These are phyloP conservation scores for Caenorhabditis afra DNA, from an alignment of 2,888 invertebrate species.

Conservation along the genomic window DNA sequence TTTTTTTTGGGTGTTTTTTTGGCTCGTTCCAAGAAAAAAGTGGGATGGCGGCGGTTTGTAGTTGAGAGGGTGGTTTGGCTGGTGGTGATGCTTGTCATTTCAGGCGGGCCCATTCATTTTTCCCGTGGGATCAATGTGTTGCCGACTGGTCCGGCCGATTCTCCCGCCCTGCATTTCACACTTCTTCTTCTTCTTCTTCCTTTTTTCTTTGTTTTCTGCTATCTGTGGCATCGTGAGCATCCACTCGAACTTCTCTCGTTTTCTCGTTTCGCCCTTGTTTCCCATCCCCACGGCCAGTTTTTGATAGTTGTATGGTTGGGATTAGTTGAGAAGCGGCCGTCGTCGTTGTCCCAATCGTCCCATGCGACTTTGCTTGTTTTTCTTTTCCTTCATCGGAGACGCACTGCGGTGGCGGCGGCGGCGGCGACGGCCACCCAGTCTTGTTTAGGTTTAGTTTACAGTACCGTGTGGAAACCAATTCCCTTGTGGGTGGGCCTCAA, in stretches of 20 bases:
- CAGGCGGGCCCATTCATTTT: conserved; percentile 24
- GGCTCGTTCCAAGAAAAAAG: not conserved
- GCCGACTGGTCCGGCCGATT: conserved; percentile 34
- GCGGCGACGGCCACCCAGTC: too few species aligned
- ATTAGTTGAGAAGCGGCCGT: conserved; percentile 39
- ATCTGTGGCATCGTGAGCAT: not conserved
- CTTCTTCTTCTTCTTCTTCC: conserved; percentile 39
- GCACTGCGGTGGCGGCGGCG: too few species aligned
- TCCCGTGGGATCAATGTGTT: conserved; percentile 60
- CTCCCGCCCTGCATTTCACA: conserved; percentile 40
- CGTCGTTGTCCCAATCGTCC: conserved; percentile 25
- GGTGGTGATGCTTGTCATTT: conserved; percentile 43
- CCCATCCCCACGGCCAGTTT: conserved; percentile 15
- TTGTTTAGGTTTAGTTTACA: not conserved
- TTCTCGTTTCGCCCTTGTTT: conserved; percentile 17
- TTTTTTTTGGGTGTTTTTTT: conserved; percentile 6
- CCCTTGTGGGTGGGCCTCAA: too few species aligned
- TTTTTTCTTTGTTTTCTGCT: too few species aligned
- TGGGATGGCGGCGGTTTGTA: too few species aligned
- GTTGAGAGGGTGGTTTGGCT: conserved; percentile 14
- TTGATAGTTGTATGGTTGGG: conserved; percentile 35
- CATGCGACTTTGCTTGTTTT: conserved; percentile 5
- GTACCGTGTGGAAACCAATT: conserved; percentile 1
- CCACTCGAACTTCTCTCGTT: conserved; percentile 5
- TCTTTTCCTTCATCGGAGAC: not conserved